Conservation (phyloP, 2,113 vertebrate species). For the Euleptes europaea region DNA sequence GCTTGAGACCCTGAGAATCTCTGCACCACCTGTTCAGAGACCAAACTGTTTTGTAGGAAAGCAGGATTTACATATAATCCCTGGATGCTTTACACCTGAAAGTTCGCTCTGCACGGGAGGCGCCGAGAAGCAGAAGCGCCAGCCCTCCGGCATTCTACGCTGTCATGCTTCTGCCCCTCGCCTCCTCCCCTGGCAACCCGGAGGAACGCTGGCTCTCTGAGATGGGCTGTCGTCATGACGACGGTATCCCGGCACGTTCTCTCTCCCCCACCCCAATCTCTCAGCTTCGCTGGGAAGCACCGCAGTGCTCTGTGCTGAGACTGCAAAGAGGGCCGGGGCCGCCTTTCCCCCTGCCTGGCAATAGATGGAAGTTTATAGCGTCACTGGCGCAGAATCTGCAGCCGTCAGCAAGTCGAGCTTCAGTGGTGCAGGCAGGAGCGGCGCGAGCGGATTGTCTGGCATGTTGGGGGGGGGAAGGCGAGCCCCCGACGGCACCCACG, state of each 20-base stretch:
- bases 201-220: constrained; percentile 43
- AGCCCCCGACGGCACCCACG: not conserved
- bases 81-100: too few species aligned
- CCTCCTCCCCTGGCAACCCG: constrained; percentile 23
- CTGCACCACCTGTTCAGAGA: not conserved
- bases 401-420: constrained; percentile 41
- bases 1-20: too few species aligned
- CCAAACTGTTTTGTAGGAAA: not conserved
- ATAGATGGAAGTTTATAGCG: constrained; percentile 14
- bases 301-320: constrained; percentile 77
- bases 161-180: not conserved
- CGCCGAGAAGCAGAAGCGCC: accelerated
- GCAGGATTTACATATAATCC: not conserved
- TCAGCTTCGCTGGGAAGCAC: constrained; percentile 66
- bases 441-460: not conserved
- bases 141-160: not conserved
- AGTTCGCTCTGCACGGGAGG: not conserved
- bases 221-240: constrained; percentile 73
- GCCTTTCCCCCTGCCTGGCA: not conserved
- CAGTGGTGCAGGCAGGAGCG: not conserved
- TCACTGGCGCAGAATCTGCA: constrained; percentile 23
- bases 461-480: not conserved
- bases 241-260: constrained; percentile 57
- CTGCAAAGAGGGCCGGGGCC: constrained; percentile 66
- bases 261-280: constrained; percentile 54